A percentile compares a stretch with the other conserved stretches of the same genome.
phyloP scores from a whole-genome alignment of 2,113 vertebrate species.

The Noturus placidus region DNA sequence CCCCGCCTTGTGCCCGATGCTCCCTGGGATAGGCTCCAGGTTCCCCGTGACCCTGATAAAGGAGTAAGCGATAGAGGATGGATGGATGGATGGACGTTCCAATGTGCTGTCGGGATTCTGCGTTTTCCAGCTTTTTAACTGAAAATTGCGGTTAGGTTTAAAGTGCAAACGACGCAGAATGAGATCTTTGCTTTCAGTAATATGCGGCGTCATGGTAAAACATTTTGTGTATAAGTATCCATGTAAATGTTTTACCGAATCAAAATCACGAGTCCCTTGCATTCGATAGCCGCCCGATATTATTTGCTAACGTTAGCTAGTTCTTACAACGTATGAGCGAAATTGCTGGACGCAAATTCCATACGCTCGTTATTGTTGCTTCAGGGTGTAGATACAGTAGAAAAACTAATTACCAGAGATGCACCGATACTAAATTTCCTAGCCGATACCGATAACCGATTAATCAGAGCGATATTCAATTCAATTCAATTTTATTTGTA shows the following conservation, averaged over 20 bases:
- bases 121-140: not conserved
- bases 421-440: no score
- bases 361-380: no score
- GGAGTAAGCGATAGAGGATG: no score
- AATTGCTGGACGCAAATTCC: not conserved
- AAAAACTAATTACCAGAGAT: not conserved
- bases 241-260: not conserved
- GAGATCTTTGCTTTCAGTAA: not conserved
- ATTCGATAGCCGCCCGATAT: not conserved
- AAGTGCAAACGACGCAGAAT: not conserved
- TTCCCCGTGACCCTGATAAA: no score
- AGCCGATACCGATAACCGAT: no score
- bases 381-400: not conserved
- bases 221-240: not conserved
- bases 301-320: not conserved
- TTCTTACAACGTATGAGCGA: not conserved
- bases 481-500: no score
- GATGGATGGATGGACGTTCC: no score
- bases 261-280: no score
- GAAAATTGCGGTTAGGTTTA: not conserved
- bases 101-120: not conserved
- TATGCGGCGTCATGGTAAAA: not conserved
- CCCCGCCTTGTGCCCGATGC: no score
- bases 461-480: no score
- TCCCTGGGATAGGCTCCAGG: no score